Evolutionary conservation across 2,888 invertebrate species (phyloP).

Genomic region (Stenotaenia linearis): DNA sequence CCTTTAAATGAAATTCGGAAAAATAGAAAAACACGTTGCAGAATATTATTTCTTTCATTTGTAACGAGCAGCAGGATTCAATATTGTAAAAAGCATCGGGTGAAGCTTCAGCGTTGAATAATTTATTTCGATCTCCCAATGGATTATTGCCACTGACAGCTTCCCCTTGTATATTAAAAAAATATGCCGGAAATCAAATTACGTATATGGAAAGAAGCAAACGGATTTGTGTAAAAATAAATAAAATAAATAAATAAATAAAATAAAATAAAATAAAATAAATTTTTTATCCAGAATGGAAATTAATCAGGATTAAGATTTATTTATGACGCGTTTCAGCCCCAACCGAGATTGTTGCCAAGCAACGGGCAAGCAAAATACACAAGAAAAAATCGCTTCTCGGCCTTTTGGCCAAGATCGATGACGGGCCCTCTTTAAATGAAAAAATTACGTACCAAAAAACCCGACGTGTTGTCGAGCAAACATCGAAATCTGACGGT

Average conservation of each 20-base stretch:
- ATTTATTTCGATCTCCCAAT: conserved; percentile 16
- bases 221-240: background rate
- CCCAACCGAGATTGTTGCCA: conserved; percentile 24
- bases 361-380: conserved; percentile 11
- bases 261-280: background rate
- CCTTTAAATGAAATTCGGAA: no score
- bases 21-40: no score
- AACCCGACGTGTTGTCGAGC: conserved; percentile 98
- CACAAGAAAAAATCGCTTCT: background rate
- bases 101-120: conserved; percentile 14
- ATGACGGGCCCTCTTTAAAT: no score
- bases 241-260: background rate
- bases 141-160: conserved; percentile 20
- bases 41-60: background rate
- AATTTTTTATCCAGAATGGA: background rate
- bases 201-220: background rate
- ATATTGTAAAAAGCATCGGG: conserved; percentile 8
- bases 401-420: no score
- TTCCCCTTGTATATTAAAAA: conserved; percentile 15
- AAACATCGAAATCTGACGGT: conserved; percentile 98
- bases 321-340: conserved; percentile 28
- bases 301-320: conserved; percentile 29
- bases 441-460: conserved; percentile 73
- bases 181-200: conserved; percentile 15
- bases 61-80: background rate